phyloP scores from a whole-genome alignment of 2,113 vertebrate species.

The Cervus canadensis region DNA sequence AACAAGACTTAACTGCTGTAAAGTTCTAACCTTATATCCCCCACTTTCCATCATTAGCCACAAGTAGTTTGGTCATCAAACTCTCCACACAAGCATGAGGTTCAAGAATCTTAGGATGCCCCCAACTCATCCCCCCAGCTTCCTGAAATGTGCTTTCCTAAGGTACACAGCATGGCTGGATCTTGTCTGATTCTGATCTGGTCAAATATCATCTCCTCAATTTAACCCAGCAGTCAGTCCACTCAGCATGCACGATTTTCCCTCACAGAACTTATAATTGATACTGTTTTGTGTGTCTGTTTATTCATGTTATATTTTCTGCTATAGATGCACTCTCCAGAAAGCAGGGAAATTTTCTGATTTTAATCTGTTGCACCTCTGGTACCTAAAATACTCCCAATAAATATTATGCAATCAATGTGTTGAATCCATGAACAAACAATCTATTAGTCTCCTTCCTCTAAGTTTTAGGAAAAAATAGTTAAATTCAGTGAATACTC shows the following conservation, averaged over 20 bases:
- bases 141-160: not conserved
- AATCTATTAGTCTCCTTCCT: not conserved
- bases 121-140: accelerated
- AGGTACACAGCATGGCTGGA: accelerated
- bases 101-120: not conserved
- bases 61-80: not conserved
- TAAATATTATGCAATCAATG: not conserved
- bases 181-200: not conserved
- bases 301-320: not conserved
- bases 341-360: not conserved
- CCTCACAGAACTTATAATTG: not conserved
- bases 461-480: not conserved
- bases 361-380: not conserved
- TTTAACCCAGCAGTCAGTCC: not conserved
- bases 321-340: not conserved
- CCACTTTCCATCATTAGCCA: not conserved
- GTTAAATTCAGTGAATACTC: not conserved
- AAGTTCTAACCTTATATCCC: not conserved
- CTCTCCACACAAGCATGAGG: not conserved
- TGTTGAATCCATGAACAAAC: not conserved
- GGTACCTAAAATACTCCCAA: not conserved
- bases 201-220: not conserved
- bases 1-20: not conserved
- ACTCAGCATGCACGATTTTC: not conserved
- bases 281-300: not conserved